Base-by-base conservation (phyloP, 1,140 invertebrate genomes). In the Philotrypesis tridentata region DNA sequence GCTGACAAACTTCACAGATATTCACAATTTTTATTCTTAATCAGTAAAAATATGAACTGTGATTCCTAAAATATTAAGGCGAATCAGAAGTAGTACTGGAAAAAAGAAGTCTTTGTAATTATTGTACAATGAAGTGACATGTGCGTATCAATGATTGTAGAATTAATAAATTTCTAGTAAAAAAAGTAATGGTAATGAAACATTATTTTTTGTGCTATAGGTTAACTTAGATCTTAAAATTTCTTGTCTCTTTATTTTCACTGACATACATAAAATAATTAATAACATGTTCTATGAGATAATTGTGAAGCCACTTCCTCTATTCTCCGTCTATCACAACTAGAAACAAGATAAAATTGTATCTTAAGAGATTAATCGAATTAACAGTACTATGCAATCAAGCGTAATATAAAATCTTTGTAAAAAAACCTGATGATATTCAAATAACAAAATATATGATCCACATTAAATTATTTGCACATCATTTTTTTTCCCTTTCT, bases 11-110 rank as follows among this genome's bases (percentile, higher is more conserved):
- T 29, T 83, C 43, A 74, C 76, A 79, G 12, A 8, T 73, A 72
- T 63, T 29, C 65, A 78, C 33, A 82, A 27, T n/a, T 82, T 48
- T 73, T 60, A 79, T 67, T 68, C 55, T 74, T 63, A 75, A 72
- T 82, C 74, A 71, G 81, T 82, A 74, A 83, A 82, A 83, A 79
- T 79, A 61, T 83, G 31, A 74, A 79, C 82, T 83, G 82, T 83
- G 82, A 83, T 83, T 83, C 48, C 68, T 83, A 79, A 83, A 83
- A 79, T 82, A 74, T 48, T 83, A 83, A 83, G 82, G 63, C 23
- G 48, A 74, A 77, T 79, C 76, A 74, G 74, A 55, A 61, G 63
- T 80, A 82, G 31, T 63, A 68, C 31, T 60, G 70, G 23, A 27
- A 79, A 79, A 65, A 61, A 78, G 14, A 43, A 78, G 72, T 72